Percentiles rank a stretch among this genome's conserved stretches.
These are phyloP conservation scores for Halictus quadricinctus DNA, from an alignment of 2,888 invertebrate species.

Conservation along the genomic window DNA sequence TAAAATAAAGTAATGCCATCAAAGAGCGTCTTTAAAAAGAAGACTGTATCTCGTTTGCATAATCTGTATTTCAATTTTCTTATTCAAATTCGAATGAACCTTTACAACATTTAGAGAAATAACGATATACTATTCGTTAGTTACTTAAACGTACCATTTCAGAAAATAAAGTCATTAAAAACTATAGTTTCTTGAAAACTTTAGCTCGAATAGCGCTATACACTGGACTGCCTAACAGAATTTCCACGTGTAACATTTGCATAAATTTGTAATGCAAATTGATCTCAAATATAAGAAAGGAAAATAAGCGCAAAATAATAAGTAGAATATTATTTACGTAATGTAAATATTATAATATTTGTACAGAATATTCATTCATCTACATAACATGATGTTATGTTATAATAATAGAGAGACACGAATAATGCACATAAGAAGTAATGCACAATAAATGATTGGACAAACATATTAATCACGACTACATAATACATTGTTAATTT, in stretches of 20 bases:
- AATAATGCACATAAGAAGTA: not conserved
- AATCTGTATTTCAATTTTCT: not conserved
- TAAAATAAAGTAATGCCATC: not conserved
- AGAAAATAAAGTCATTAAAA: not conserved
- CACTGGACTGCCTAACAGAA: not conserved
- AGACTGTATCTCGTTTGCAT: not conserved
- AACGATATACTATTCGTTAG: not conserved
- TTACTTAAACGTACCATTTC: not conserved
- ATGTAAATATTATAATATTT: not conserved
- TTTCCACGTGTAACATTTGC: not conserved
- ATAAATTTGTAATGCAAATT: not conserved
- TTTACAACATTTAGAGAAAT: not conserved
- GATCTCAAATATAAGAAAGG: not conserved
- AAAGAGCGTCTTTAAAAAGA: not conserved
- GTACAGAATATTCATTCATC: not conserved
- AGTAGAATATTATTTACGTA: not conserved
- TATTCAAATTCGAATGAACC: not conserved
- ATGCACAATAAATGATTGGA: not conserved
- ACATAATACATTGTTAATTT: not conserved
- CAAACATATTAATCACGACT: not conserved
- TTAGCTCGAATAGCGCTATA: not conserved
- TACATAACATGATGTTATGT: too few relatives aligned
- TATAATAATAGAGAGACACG: too few relatives aligned
- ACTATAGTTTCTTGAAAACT: not conserved
- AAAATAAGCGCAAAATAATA: not conserved